Conservation (phyloP, 2,888 invertebrate species). For the Acrobasis suavella region DNA sequence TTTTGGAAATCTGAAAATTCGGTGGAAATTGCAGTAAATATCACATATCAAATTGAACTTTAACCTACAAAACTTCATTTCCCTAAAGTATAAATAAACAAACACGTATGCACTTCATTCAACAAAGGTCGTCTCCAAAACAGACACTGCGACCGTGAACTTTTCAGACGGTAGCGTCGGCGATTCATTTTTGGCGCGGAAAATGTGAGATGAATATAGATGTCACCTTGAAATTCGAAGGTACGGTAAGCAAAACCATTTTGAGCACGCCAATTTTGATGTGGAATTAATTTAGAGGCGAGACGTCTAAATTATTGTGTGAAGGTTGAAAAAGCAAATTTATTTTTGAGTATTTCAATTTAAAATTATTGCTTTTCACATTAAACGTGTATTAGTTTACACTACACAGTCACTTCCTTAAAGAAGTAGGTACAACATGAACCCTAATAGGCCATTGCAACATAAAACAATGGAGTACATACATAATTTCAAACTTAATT, state of each 20-base stretch:
- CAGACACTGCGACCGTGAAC: slow-evolving; percentile 37
- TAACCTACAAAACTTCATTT: too few species aligned
- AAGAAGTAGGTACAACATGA: too few species aligned
- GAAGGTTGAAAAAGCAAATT: not conserved
- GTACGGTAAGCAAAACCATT: slow-evolving; percentile 19
- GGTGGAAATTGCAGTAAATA: too few species aligned
- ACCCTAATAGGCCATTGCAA: too few species aligned
- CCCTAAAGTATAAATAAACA: not conserved
- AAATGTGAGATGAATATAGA: slow-evolving; percentile 18
- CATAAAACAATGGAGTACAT: too few species aligned
- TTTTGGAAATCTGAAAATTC: too few species aligned
- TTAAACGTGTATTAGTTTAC: too few species aligned
- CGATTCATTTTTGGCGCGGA: slow-evolving; percentile 23
- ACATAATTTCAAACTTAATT: too few species aligned
- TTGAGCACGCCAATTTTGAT: not conserved
- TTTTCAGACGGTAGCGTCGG: slow-evolving; percentile 25
- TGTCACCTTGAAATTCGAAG: slow-evolving; percentile 18
- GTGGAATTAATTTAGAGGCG: not conserved
- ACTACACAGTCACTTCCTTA: too few species aligned
- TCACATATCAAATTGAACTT: too few species aligned
- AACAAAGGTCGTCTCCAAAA: slow-evolving; percentile 10
- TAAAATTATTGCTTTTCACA: too few species aligned
- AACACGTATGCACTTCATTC: slow-evolving; percentile 8
- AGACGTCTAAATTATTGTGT: not conserved
- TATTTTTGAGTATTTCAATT: not conserved